Base-by-base conservation (phyloP, 2,797 vertebrate species). In the Clarias laeviceps region DNA sequence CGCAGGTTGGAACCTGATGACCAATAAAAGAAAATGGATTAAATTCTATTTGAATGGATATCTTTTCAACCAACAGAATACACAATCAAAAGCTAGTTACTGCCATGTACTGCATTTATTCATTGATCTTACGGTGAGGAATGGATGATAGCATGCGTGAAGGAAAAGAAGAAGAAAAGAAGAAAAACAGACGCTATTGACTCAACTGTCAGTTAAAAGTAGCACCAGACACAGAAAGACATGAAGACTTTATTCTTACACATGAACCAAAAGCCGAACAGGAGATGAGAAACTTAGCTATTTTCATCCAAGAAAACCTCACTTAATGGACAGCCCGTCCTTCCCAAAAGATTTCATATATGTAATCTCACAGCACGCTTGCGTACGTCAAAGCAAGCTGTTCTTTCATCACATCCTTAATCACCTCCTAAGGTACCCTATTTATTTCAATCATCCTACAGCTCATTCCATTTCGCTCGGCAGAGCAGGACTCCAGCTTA, bases 261-360 rank as follows among this genome's bases (percentile, higher is more conserved):
- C 4, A 29, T 40, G n/a, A 85, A 66, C 69, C 62, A 59, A 56
- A 27, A 76, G 37, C 61, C 37, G 50, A 66, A 57, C 18, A 14
- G 66, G 62, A 69, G 40, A 80, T 54, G 37, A 65, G 64, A 82
- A 68, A 59, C 37, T 4, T 24, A 9, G 69, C 45, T 65, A 66
- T 65, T 82, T 74, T 57, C 40, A 32, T 57, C 24, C 6, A 29
- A 37, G 27, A 66, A 74, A 80, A 64, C 59, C 57, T 80, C 78
- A 56, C 70, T 80, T 69, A 69, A 69, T 12, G 8, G 57, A 73
- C 84, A 73, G 84, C 78, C n/a, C 24, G 56, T 45, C 65, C 65
- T 69, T 72, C 83, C 83, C 83, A 24, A 57, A 59, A 61, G 64
- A 84, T 59, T 84, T 80, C 83, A 69, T 73, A 84, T n/a, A 68